Evolutionary conservation across 1,140 invertebrate genomes (phyloP).

Genomic region (Centruroides sculpturatus): DNA sequence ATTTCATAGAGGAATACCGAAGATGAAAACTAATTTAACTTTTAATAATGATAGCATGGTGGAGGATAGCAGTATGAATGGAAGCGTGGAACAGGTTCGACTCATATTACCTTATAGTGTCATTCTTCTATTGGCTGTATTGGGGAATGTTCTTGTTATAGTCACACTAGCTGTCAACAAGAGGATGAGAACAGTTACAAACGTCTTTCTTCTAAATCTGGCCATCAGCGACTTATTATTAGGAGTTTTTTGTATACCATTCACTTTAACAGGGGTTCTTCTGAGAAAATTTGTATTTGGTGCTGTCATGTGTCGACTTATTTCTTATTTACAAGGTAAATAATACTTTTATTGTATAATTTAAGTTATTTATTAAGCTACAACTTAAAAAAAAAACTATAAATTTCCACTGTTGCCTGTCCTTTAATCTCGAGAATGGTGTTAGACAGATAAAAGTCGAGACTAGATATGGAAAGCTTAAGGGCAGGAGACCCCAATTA

Average conservation of each 20-base stretch:
- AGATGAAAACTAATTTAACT: too few species aligned
- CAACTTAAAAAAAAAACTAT: too few species aligned
- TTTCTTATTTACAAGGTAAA: conserved; percentile 72
- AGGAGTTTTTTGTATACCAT: conserved; percentile 73
- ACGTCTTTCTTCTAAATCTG: conserved; percentile 36
- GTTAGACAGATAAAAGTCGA: too few species aligned
- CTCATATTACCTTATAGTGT: conserved; percentile 22
- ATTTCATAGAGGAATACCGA: too few species aligned
- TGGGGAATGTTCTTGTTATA: conserved; percentile 31
- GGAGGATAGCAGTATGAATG: too few species aligned
- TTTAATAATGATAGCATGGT: too few species aligned
- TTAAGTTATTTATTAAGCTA: too few species aligned
- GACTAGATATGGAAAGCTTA: too few species aligned
- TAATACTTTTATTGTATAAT: too few species aligned
- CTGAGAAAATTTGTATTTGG: conserved; percentile 72
- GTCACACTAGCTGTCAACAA: conserved; percentile 30
- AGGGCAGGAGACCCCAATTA: too few species aligned
- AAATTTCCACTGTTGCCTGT: too few species aligned
- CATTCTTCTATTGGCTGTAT: conserved; percentile 28
- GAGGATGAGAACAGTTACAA: conserved; percentile 34
- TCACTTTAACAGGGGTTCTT: conserved; percentile 66
- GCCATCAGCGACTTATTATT: conserved; percentile 65
- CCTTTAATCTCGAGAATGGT: too few species aligned
- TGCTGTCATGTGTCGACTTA: conserved; percentile 59
- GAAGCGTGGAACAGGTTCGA: background rate